Evolutionary conservation across 2,113 vertebrate species (phyloP).

Genomic region (Orthonyx spaldingii): DNA sequence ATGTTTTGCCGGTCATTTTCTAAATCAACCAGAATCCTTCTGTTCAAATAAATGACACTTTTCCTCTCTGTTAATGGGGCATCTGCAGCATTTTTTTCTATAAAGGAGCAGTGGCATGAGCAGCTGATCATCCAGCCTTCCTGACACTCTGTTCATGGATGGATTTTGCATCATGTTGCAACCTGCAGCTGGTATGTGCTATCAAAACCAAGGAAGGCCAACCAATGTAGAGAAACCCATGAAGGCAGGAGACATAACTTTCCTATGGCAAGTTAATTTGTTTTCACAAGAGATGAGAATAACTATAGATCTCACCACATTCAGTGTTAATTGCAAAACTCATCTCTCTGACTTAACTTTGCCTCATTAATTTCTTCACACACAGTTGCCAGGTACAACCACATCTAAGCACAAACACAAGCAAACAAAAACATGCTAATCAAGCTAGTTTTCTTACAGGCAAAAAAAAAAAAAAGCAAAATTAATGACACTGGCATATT

Average conservation of each 20-base stretch:
- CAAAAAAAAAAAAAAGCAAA: neutral
- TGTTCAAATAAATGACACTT: neutral
- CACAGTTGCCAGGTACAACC: conserved; percentile 40
- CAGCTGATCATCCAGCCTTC: neutral
- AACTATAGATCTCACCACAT: conserved; percentile 35
- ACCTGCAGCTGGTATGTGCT: neutral
- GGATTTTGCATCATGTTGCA: neutral
- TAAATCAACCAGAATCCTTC: neutral
- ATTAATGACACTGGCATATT: neutral
- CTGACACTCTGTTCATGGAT: neutral
- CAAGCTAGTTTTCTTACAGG: neutral
- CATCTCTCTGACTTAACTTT: conserved; percentile 63
- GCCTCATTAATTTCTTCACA: conserved; percentile 59
- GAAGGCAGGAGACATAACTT: neutral
- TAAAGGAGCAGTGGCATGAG: neutral
- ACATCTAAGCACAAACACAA: conserved; percentile 14
- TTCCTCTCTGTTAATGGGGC: neutral
- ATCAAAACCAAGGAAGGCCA: conserved; percentile 18
- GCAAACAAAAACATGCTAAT: neutral
- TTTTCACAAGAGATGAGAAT: conserved; percentile 42
- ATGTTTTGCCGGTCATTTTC: neutral
- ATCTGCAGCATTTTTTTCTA: neutral
- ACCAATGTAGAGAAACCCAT: neutral
- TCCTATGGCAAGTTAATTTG: neutral
- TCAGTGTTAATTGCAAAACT: conserved; percentile 48